Base-by-base conservation (phyloP, 1,140 invertebrate species). In the Hydropsyche tenuis region DNA sequence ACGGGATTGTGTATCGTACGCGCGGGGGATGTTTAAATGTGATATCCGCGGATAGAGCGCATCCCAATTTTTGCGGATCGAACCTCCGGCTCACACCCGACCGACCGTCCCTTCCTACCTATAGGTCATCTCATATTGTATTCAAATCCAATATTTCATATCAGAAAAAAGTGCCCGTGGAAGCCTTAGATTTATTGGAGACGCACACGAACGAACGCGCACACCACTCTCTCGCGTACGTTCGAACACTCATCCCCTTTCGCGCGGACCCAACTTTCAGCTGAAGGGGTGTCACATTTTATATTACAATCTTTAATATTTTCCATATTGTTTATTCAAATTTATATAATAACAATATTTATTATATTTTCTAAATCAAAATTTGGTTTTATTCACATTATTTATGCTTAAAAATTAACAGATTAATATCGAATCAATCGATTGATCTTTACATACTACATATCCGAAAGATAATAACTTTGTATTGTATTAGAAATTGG, bases 81-180 rank as follows among this genome's bases (percentile, higher is more conserved):
- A 37, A 9, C 30, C 56, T 25, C 20, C 48, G 16, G 6, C 48
- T 53, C 48, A 18, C 48, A 18, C 20, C 22, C 51, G 3, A 11
- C 66, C 14, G n/a, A n/a, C 66, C 22, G 12, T 70, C 51, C 46
- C 51, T 25, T 23, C 30, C 22, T 60, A 72, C 69, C 69, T 72
- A 62, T 66, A 73, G 71, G 73, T 77, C 76, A 77, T 73, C 73
- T 77, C 76, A 77, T 77, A 77, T 77, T 75, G 73, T 75, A 77
- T 75, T 77, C 76, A 73, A 77, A 77, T 77, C 76, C 76, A 77
- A 75, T 77, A 77, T 77, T 77, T 73, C 73, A 77, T 77, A 73
- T 75, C 72, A 45, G 56, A 68, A 75, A 77, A 75, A 73, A 72
- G 56, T 73, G 69, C 69, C 73, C 45, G 71, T 69, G 56, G 72